Evolutionary conservation across 2,113 vertebrate species (phyloP).

Genomic region (Myrmecophaga tridactyla): DNA sequence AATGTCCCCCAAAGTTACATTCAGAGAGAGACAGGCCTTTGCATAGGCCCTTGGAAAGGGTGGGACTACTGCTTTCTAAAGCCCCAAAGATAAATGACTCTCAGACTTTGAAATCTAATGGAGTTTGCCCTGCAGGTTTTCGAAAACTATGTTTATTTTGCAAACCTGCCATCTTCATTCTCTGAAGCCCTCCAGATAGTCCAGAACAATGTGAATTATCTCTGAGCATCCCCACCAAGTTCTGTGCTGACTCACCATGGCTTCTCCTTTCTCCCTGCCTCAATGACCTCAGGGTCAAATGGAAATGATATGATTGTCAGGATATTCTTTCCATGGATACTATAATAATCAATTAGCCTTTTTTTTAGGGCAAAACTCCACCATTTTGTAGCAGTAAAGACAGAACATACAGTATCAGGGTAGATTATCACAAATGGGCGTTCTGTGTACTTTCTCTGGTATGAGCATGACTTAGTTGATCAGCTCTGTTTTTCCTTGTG

Average conservation of each 20-base stretch:
- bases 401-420: background rate
- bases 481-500: background rate
- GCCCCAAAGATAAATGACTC: too few species aligned
- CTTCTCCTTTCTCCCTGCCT: background rate
- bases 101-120: too few species aligned
- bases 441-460: background rate
- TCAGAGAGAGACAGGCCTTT: too few species aligned
- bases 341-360: background rate
- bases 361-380: background rate
- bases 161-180: background rate
- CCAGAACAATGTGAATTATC: background rate
- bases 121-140: too few species aligned
- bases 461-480: background rate
- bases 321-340: background rate
- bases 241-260: background rate
- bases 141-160: background rate
- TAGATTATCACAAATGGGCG: background rate
- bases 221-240: background rate
- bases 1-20: too few species aligned
- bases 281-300: background rate
- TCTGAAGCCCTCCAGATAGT: background rate
- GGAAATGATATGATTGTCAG: background rate
- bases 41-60: too few species aligned
- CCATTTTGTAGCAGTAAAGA: background rate
- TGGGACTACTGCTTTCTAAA: too few species aligned